Evolutionary conservation across 2,113 vertebrate species (phyloP).

Genomic region (Lanius ludovicianus): DNA sequence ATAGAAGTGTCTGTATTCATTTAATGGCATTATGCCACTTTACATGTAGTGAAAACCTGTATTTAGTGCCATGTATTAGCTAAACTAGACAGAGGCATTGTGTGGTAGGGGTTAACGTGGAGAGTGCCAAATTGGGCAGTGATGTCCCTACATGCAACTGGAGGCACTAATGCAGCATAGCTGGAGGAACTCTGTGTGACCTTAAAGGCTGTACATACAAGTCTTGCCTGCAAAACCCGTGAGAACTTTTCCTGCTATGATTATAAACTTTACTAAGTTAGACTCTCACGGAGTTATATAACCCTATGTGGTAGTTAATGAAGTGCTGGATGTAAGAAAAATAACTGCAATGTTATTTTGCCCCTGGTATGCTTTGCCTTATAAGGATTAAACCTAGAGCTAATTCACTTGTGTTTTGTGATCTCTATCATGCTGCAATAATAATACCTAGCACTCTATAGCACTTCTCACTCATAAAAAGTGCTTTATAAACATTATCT

Average conservation of each 20-base stretch:
- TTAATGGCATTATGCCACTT: background rate
- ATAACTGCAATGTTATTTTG: slow-evolving; percentile 69
- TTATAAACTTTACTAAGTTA: slow-evolving; percentile 74
- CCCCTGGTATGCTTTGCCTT: slow-evolving; percentile 53
- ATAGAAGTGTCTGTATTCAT: background rate
- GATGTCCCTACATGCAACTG: background rate
- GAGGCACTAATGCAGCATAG: slow-evolving; percentile 1
- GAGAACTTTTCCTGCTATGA: slow-evolving; percentile 73
- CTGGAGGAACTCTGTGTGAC: slow-evolving; percentile 71
- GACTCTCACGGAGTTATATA: slow-evolving; percentile 70
- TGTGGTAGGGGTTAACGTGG: background rate
- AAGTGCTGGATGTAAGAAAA: slow-evolving; percentile 75
- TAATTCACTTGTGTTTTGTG: slow-evolving; percentile 69
- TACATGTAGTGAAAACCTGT: background rate
- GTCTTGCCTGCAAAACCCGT: slow-evolving; percentile 62
- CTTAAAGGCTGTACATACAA: slow-evolving; percentile 23
- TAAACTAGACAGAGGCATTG: background rate
- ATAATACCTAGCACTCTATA: slow-evolving; percentile 55
- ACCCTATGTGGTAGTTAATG: slow-evolving; percentile 71
- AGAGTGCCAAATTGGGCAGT: background rate
- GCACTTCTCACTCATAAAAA: slow-evolving; percentile 58
- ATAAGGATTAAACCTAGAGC: slow-evolving; percentile 67
- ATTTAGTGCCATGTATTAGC: background rate
- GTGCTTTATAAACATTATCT: slow-evolving; percentile 60
- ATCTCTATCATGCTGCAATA: slow-evolving; percentile 59